Base-by-base conservation (phyloP, 2,888 invertebrate species). In the Hylaea fasciaria region DNA sequence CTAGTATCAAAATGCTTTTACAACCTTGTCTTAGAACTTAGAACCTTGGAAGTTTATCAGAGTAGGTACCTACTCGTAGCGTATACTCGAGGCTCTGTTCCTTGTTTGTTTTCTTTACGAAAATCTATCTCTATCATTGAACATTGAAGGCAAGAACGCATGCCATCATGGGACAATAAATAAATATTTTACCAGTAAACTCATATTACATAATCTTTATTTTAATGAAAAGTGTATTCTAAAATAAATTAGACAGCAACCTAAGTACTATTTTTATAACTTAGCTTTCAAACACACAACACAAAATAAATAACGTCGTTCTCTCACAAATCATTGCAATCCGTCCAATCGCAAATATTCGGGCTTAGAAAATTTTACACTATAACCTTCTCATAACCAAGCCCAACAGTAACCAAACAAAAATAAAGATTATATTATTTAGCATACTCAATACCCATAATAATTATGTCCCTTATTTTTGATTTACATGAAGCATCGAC, bases 221-320 rank as follows among this genome's bases (percentile, higher is more conserved):
- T 44, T 44, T 9, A 22, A 22, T 7, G n/a, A n/a, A 11, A 22
- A 22, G 0, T 28, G 2, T 57, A 43, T 10, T 0, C 8, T 11
- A 61, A 17, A 41, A 8, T 39, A 16, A 45, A 51, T 57, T 46
- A 51, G 46, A 29, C 46, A 57, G 16, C 41, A 22, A 22, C 22
- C 22, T 22, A 22, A 22, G 5, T 3, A 2, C 22, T 22, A 22
- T 22, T 22, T 2, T 22, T 46, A 12, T 40, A 29, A 47, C 22
- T 28, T 41, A 46, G 13, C 35, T 46, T 32, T 12, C 37, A 37
- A 7, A 41, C 40, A 51, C 47, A 43, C 17, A 16, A 47, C 16
- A 32, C 28, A 41, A 41, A 47, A 47, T 55, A 47, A 55, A 55
- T 55, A 47, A 47, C 39, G 8, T 9, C 40, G 41, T 41, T 54